phyloP scores from a whole-genome alignment of 2,797 vertebrate genomes.

The Parauchenoglanis ngamensis region DNA sequence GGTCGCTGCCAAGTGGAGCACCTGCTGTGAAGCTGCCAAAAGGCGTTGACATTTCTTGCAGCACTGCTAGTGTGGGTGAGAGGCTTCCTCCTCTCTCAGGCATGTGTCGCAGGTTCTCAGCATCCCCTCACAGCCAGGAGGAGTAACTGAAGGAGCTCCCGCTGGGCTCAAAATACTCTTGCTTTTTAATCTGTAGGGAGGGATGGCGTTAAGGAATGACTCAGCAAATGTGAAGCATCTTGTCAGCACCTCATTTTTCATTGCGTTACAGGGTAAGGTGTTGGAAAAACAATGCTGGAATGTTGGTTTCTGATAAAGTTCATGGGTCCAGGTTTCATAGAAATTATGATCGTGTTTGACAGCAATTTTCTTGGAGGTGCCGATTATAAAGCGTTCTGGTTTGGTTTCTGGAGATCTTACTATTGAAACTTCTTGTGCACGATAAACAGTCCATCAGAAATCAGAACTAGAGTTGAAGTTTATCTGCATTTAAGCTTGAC shows the following conservation, averaged over 20 bases:
- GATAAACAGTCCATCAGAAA: not conserved
- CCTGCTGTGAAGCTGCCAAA: conserved; percentile 65
- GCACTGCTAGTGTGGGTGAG: conserved; percentile 48
- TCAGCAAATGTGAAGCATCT: conserved; percentile 22
- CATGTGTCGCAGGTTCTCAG: conserved; percentile 59
- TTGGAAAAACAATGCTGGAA: not conserved
- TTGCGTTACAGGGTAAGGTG: not conserved
- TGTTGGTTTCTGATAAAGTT: not conserved
- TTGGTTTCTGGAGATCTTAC: no score
- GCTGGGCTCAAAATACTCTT: conserved; percentile 44
- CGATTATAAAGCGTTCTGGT: not conserved
- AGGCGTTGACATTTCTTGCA: conserved; percentile 67
- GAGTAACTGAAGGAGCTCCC: conserved; percentile 52
- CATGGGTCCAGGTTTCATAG: no score
- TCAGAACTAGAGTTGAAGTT: not conserved
- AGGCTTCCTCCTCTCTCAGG: conserved; percentile 48
- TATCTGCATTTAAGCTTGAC: not conserved
- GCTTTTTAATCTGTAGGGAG: conserved; percentile 25
- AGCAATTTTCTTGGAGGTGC: not conserved
- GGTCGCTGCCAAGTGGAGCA: conserved; percentile 50
- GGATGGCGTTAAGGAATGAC: conserved; percentile 20
- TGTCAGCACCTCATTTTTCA: conserved; percentile 6
- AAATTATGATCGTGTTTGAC: not conserved
- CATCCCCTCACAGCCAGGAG: conserved; percentile 33
- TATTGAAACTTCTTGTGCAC: not conserved